phyloP scores from a whole-genome alignment of 2,888 invertebrate genomes.

The Andrena haemorrhoa region DNA sequence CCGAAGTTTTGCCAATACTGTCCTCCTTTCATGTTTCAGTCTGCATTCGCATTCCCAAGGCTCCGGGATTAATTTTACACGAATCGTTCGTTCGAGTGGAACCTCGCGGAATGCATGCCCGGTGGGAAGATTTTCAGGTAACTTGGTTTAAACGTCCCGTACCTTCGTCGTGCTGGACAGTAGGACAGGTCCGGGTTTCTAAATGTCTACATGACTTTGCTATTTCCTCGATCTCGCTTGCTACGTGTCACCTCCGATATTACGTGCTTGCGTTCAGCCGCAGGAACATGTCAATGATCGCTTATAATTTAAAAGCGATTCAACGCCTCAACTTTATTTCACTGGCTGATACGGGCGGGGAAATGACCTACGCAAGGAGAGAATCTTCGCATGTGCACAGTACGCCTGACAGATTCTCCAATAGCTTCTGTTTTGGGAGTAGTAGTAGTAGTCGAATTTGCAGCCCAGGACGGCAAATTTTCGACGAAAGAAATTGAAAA shows the following conservation, averaged over 20 bases:
- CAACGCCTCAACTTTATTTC: slow-evolving; percentile 1
- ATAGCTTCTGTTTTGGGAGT: too few species aligned
- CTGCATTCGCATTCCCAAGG: not conserved
- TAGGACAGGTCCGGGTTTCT: slow-evolving; percentile 64
- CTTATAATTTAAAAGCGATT: slow-evolving; percentile 12
- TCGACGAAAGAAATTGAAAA: too few species aligned
- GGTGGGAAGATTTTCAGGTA: slow-evolving; percentile 26
- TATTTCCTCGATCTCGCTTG: slow-evolving; percentile 50
- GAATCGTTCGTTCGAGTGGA: not conserved
- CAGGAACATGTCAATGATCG: slow-evolving; percentile 9
- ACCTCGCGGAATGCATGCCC: too few species aligned
- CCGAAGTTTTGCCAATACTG: too few species aligned
- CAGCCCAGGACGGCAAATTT: too few species aligned
- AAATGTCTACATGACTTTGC: slow-evolving; percentile 60
- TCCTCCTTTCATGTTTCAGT: too few species aligned
- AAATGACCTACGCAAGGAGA: not conserved
- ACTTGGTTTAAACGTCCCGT: slow-evolving; percentile 32
- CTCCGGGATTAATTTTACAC: not conserved
- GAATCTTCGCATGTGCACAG: not conserved
- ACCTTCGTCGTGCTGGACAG: slow-evolving; percentile 37
- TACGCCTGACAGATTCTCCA: too few species aligned
- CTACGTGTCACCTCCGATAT: slow-evolving; percentile 33
- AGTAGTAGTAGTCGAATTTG: too few species aligned
- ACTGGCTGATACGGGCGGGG: not conserved
- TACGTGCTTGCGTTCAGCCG: slow-evolving; percentile 5